Evolutionary conservation across 1,140 invertebrate genomes (phyloP), one percentile per base, ranked within the genome.

Genomic region (Drosophila sturtevanti): DNA sequence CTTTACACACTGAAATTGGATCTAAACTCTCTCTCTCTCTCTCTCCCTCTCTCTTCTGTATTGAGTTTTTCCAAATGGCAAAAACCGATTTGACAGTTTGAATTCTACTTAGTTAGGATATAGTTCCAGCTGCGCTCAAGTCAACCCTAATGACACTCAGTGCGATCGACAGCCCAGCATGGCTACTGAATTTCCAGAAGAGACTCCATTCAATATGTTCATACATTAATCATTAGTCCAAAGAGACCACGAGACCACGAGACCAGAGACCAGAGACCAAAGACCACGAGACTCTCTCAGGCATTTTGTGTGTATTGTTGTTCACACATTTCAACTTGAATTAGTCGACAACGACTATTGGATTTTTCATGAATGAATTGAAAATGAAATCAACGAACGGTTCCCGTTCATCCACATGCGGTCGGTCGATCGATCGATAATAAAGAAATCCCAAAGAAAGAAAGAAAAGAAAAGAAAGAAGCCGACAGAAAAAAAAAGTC

Each of bases 291-390:
- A 34, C 56, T 48, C 24, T 54, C 10, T 35, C 38, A 21, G 44
- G 64, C 44, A 63, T 31, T 44, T 61, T 73, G 51, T 38, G 27
- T 59, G 48, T 12, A 10, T 59, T 86, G 82, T 86, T 86, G 82
- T 87, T 86, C 82, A 86, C 82, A 86, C 82, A 86, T 86, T 86
- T 86, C 84, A 87, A 51, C 67, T 89, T 63, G 84, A 87, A 86
- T 86, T 86, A 86, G 82, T 85, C 70, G 74, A 68, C 70, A 48
- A 48, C 41, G 41, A 21, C 41, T 9, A 48, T 48, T 48, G 41
- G 74, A 62, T 69, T 64, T 56, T 86, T 87, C 79, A 87, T 86
- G 82, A 86, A 86, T 86, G 82, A 81, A 68, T 67, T 68, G 73
- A 63, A 51, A 86, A 87, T 87, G 79, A 73, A 68, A 69, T 68